phyloP scores from a whole-genome alignment of 2,888 invertebrate species.

The Eustalomyia histrio region DNA sequence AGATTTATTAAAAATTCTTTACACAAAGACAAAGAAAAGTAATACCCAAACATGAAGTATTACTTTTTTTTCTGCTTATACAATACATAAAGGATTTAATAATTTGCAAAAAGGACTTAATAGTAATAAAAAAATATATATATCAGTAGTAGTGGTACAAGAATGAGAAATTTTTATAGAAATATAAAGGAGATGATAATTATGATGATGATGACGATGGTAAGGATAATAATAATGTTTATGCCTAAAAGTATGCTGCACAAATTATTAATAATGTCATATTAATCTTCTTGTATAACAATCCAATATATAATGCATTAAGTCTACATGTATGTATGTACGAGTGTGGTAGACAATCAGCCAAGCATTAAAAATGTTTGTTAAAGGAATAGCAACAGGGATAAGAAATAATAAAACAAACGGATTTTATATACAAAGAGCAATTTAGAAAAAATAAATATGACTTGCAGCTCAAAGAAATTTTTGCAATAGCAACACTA shows the following conservation, averaged over 20 bases:
- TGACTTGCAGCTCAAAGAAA: no score
- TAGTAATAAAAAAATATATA: slow-evolving; percentile 44
- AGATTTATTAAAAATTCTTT: slow-evolving; percentile 79
- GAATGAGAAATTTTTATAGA: slow-evolving; percentile 51
- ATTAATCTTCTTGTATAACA: slow-evolving; percentile 71
- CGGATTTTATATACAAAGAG: slow-evolving; percentile 51
- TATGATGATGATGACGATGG: slow-evolving; percentile 32
- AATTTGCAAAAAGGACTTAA: slow-evolving; percentile 65
- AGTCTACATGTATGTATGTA: slow-evolving; percentile 68
- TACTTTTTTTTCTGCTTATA: slow-evolving; percentile 54
- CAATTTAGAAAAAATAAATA: background rate
- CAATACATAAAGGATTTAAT: slow-evolving; percentile 65
- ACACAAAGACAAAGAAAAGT: slow-evolving; percentile 67
- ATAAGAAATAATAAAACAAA: slow-evolving; percentile 39
- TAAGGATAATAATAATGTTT: slow-evolving; percentile 60
- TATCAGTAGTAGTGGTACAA: slow-evolving; percentile 27
- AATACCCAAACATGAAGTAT: slow-evolving; percentile 65
- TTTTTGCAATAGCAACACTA: background rate
- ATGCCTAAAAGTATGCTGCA: slow-evolving; percentile 73
- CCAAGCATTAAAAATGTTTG: slow-evolving; percentile 61
- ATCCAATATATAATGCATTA: slow-evolving; percentile 74
- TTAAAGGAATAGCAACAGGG: slow-evolving; percentile 39
- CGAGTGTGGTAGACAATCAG: slow-evolving; percentile 60
- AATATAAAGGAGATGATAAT: slow-evolving; percentile 61
- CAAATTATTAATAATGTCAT: slow-evolving; percentile 78